Conservation (phyloP, 2,797 vertebrate genomes). For the Propithecus perrieri region DNA sequence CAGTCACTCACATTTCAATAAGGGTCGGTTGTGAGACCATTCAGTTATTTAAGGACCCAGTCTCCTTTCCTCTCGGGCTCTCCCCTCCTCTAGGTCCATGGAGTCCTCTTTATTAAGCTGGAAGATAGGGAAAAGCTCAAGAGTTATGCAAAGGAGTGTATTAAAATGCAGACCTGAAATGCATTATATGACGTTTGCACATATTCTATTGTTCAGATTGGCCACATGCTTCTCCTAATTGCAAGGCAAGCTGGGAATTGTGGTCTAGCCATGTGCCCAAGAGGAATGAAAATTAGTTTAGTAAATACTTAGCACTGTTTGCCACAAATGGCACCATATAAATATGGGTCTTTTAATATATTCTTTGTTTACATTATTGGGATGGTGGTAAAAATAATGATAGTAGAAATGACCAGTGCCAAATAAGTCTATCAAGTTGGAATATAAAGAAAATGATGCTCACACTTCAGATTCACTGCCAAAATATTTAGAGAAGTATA, state of each 20-base stretch:
- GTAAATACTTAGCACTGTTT: neutral
- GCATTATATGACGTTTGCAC: neutral
- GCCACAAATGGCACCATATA: neutral
- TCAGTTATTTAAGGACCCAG: neutral
- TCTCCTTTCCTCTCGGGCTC: neutral
- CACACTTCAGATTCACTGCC: neutral
- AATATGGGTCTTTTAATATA: neutral
- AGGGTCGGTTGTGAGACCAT: neutral
- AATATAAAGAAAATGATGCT: neutral
- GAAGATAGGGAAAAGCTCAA: neutral
- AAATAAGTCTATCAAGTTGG: neutral
- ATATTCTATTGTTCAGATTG: neutral
- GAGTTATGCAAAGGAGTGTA: neutral
- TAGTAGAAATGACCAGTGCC: neutral
- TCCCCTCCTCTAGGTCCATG: neutral
- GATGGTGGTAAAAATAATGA: neutral
- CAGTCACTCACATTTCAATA: neutral
- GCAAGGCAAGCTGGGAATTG: neutral
- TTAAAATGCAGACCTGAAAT: neutral
- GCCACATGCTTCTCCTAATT: neutral
- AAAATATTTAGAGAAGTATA: neutral
- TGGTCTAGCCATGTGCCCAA: neutral
- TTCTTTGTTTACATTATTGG: neutral
- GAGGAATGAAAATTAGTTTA: neutral
- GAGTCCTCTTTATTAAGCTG: neutral